Base-by-base conservation (phyloP, 2,797 vertebrate genomes). In the Gymnodraco acuticeps region DNA sequence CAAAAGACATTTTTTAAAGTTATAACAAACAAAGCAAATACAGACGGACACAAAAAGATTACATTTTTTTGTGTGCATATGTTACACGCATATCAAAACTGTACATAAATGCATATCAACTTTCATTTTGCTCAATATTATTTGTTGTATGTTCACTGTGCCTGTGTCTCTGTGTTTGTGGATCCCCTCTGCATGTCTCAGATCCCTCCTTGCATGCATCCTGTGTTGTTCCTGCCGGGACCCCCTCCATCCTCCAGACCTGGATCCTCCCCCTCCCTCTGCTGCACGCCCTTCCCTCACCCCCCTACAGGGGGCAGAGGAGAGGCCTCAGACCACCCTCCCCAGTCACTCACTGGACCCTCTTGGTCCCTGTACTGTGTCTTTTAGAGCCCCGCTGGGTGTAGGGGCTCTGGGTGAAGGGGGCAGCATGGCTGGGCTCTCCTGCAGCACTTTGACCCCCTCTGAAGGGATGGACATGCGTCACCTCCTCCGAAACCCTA, bases 161-260 rank as follows among this genome's bases (percentile, higher is more conserved):
- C 67, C 14, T 87, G 61, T 86, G 55, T 89, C 20, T 89, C 70
- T 78, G 16, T 81, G 65, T 15, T 38, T 38, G 33, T 38, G 33
- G 1, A 48, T 81, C 50, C 74, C 67, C 59, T 77, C 43, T 82
- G 85, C 93, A 85, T 91, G 87, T 89, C 88, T 89, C 84, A 94
- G 93, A 93, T 86, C 89, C 82, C 75, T 94, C 75, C 88, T 94
- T 93, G 93, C 94, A 93, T 94, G 92, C 81, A 20, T 94, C 86
- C 80, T 87, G 81, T 94, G 91, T 80, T 83, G 87, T 88, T 85
- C 75, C 79, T 83, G 85, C 76, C 84, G 10, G 81, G 89, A 90
- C 66, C 77, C 78, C 61, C 33, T 68, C 67, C 80, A 55, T 12
- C 86, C 80, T 80, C 72, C 77, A 71, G 79, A 87, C 68, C 47